Base-by-base conservation (phyloP, 2,113 vertebrate species). In the Atrichornis clamosus region DNA sequence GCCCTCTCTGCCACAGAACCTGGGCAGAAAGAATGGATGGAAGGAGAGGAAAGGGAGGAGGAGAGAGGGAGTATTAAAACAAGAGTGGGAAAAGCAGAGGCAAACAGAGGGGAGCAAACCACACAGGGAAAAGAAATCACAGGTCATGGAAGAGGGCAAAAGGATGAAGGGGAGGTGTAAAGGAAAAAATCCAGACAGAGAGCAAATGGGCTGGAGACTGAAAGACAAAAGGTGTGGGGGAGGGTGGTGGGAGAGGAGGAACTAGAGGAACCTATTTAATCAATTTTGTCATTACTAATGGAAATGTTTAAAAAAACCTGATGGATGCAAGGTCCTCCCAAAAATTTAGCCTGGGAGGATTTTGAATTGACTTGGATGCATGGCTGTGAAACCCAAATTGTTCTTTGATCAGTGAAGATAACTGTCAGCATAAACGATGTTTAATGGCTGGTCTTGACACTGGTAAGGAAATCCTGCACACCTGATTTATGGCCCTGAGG, bases 281-380 rank as follows among this genome's bases (percentile, higher is more conserved):
- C 35, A 55, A 60, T 56, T 77, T 27, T 89, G 42, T 76, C 50
- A 46, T 67, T 84, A 59, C 56, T 80, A 95, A 89, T 68, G 64
- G 90, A 91, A 89, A 70, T 1, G 1, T 76, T 74, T 82, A 6
- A 1, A 32, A 95, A 95, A 85, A 62, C 8, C n/a, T 44, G 33
- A 62, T 53, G 69, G 50, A 72, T 80, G 55, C 70, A 74, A 8
- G 26, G 21, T 91, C 26, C 19, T 79, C 42, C 56, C 42, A 75
- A 92, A 95, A 97, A 95, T 84, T 49, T 83, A 95, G 41, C 35
- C 65, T 44, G 13, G 15, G 32, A 89, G 69, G 13, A 7, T 53
- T 95, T 95, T 84, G 55, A 87, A 91, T 93, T 93, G 95, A 55
- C 94, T 79, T 76, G 50, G 37, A 89, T 33, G 46, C 15, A 80